Evolutionary conservation across 2,797 vertebrate genomes (phyloP).

Genomic region (Avahi laniger): DNA sequence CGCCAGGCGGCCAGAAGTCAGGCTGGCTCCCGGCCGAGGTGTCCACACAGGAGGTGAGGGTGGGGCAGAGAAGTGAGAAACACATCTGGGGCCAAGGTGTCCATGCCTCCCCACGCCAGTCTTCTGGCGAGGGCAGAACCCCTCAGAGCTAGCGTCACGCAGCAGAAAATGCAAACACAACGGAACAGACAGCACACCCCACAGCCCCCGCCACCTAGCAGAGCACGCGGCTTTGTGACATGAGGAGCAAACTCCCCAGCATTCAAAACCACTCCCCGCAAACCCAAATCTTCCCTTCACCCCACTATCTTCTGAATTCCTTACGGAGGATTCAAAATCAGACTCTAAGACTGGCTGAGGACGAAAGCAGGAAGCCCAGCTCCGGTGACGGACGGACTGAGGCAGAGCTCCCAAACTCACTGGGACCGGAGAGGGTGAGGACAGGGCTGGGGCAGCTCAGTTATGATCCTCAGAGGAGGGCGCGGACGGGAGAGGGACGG

Average conservation of each 20-base stretch:
- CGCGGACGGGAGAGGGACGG: neutral
- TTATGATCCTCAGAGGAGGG: neutral
- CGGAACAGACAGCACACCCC: neutral
- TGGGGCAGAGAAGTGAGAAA: neutral
- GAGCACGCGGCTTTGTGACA: fast-evolving
- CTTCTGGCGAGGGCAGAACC: neutral
- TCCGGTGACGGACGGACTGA: fast-evolving
- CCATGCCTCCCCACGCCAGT: neutral
- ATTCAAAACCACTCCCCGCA: neutral
- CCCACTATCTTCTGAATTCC: neutral
- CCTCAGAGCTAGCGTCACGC: neutral
- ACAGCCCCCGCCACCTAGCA: neutral
- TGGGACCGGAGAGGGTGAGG: no score
- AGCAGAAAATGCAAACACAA: neutral
- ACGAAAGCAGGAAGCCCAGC: neutral
- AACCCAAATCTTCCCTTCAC: neutral
- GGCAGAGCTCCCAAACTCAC: neutral
- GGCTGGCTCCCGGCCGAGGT: neutral
- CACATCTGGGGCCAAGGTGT: fast-evolving
- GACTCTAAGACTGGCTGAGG: neutral
- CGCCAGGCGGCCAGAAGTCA: neutral
- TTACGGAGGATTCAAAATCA: neutral
- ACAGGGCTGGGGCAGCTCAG: neutral
- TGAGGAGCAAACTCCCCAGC: neutral
- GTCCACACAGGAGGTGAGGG: neutral